phyloP scores from a whole-genome alignment of 64 coral and sea anemone species.

The Anthopleura sola region DNA sequence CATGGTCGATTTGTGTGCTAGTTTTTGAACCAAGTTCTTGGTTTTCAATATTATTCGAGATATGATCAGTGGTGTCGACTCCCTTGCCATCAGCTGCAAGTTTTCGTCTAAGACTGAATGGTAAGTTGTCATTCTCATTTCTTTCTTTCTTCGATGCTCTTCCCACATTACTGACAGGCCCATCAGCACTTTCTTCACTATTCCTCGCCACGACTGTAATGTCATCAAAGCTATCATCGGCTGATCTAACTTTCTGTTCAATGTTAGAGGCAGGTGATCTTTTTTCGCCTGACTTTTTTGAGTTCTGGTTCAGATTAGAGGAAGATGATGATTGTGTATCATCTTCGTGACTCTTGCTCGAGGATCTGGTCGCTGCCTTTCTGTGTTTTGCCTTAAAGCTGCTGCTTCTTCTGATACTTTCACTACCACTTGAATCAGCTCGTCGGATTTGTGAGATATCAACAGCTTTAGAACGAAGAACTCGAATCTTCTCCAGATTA shows the following conservation, averaged over 20 bases:
- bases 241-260: not conserved
- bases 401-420: not conserved
- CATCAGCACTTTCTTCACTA: not conserved
- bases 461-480: not conserved
- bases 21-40: not conserved
- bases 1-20: not conserved
- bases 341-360: not conserved
- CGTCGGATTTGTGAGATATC: not conserved
- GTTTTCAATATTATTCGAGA: not conserved
- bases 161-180: not conserved
- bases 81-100: not conserved
- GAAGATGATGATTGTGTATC: not conserved
- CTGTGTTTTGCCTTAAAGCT: not conserved
- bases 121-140: not conserved
- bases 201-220: not conserved
- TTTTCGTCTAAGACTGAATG: not conserved
- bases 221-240: conserved; percentile 21
- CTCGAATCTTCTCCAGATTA: not conserved
- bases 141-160: not conserved
- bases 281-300: not conserved
- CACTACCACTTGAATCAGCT: not conserved
- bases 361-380: not conserved
- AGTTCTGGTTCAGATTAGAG: not conserved
- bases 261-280: not conserved
- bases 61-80: not conserved